Evolutionary conservation across 53 echinoderm and acorn worm species (phyloP), one percentile per base, ranked within the genome.

Genomic region (Echinarachnius parma): DNA sequence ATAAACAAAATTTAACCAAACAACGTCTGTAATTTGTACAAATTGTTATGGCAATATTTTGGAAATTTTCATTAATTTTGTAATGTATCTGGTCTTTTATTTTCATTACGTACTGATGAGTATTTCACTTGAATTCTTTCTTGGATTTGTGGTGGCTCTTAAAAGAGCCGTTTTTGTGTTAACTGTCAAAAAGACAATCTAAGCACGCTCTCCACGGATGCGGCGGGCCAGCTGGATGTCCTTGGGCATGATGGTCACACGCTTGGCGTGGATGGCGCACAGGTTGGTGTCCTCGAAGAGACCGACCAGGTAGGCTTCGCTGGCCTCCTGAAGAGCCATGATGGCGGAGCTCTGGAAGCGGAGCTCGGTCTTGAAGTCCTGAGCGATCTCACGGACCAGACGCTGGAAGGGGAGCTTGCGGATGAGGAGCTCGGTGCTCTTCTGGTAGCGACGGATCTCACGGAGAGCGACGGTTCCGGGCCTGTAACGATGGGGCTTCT

Each of bases 231-330:
- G 83, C 80, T 93, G 93, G 93, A 93, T 93, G 86, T 93, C 93
- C 83, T 93, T 93, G 31, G 93, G 93, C 93, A 93, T 93, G 89
- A 93, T 93, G 86, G 93, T 93, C 76, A 93, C 93, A 93, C 93
- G 93, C 86, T 93, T 93, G 93, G 93, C 93, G 89, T 93, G 93
- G 90, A 94, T 94, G 82, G 95, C 95, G 83, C 95, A 94, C 61
- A 94, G 65, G 87, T 94, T 94, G 95, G 95, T 90, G 79, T 94
- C 95, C 60, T 94, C 95, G 95, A 94, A 94, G 53, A 94, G 95
- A 57, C 95, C 90, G 82, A 94, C 95, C 77, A 94, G 58, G 95
- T 94, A 94, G 32, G 95, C 90, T 79, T 94, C 95, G 90, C 94
- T 90, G 42, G 94, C 89, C 77, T 90, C 94, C 71, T 94, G 94